Base-by-base conservation (phyloP, 2,113 vertebrate genomes). In the Dolichotis patagonum region DNA sequence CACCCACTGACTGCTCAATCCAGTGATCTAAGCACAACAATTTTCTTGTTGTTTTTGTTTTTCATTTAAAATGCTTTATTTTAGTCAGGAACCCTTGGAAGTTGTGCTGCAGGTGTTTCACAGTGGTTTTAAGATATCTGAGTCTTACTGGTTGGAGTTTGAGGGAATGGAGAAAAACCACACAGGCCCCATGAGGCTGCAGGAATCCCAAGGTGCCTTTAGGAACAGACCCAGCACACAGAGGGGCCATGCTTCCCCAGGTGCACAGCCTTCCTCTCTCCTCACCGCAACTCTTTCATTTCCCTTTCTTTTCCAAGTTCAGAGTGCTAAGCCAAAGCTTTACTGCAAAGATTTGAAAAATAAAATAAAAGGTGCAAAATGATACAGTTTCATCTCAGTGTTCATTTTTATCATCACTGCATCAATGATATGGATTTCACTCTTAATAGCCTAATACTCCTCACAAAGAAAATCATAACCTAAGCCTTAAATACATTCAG, bases 381-480 rank as follows among this genome's bases (percentile, higher is more conserved):
- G 49, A 71, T 60, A 67, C 1, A 13, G 1, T 90, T 84, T 95
- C 41, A 88, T 94, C 54, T 73, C 82, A 91, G 91, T 86, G 77
- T 85, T 88, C 26, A 94, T 91, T 97, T 94, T 77, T 63, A 77
- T 94, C 69, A 97, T 85, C 43, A 49, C 12, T 85, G 4, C 62
- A 85, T 90, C 81, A 63, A 65, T 97, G 77, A 67, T 46, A 54
- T 84, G 54, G 35, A 94, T 93, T 92, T 89, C 80, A 62, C 82
- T 56, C 58, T 38, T 80, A 92, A 49, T 88, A 65, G 24, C 60
- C 56, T 62, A 92, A 82, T 90, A 87, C 46, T 91, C 63, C 88
- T 90, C 85, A 85, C 86, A 82, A 97, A 82, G 83, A 87, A 95
- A 82, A 92, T 63, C 90, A 84, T 49, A 96, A 62, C 41, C 60